Percentiles rank a stretch among this genome's conserved stretches.
phyloP scores from a whole-genome alignment of 2,113 vertebrate genomes.

The Felis catus region F.catus_Fca126_mat1.0 CM031415.1:146397501-146398000 shows the following conservation, averaged over 20 bases:
- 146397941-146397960: neutral
- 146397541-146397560: neutral
- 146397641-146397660: neutral
- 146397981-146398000: neutral
- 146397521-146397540: neutral
- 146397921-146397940: neutral
- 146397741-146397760: neutral
- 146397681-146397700: neutral
- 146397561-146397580: neutral
- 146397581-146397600: neutral
- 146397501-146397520: neutral
- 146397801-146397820: too few species aligned
- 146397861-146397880: neutral
- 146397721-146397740: neutral
- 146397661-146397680: neutral
- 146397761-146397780: neutral
- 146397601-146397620: neutral
- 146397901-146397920: neutral
- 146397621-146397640: neutral
- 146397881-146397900: neutral
- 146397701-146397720: neutral
- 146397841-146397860: neutral
- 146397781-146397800: too few species aligned
- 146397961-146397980: neutral
- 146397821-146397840: neutral